Evolutionary conservation across 1,140 invertebrate species (phyloP).

Genomic region (Cotesia vestalis): DNA sequence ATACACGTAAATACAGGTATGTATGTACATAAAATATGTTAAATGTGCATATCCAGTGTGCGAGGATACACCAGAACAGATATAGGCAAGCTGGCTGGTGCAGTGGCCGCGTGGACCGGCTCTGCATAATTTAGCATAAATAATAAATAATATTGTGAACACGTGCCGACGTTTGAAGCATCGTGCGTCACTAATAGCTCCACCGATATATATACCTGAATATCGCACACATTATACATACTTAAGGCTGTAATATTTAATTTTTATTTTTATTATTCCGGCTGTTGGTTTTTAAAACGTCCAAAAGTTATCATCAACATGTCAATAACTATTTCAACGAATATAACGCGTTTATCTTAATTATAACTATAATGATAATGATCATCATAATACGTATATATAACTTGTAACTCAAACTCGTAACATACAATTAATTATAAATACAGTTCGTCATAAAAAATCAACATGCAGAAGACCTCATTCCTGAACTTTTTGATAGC

Average conservation of each 20-base stretch:
- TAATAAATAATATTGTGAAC: conserved; percentile 48
- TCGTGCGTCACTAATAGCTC: conserved; percentile 41
- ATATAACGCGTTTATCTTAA: no score
- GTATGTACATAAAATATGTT: background rate
- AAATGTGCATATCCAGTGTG: background rate
- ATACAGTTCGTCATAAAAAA: no score
- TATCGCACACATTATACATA: conserved; percentile 10
- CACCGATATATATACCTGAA: conserved; percentile 19
- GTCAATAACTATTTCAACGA: no score
- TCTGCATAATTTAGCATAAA: conserved; percentile 48
- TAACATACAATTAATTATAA: background rate
- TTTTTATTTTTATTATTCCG: background rate
- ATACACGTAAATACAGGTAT: conserved; percentile 1
- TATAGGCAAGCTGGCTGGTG: conserved; percentile 31
- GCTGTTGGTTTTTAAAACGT: background rate
- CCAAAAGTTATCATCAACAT: no score
- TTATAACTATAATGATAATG: no score
- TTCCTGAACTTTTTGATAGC: conserved; percentile 14
- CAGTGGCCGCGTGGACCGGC: conserved; percentile 32
- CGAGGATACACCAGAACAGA: conserved; percentile 26
- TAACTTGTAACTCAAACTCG: no score
- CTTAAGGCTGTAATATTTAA: conserved; percentile 1
- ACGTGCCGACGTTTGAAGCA: conserved; percentile 42
- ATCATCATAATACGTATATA: no score
- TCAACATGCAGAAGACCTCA: background rate